A percentile compares a stretch with the other conserved stretches of the same genome.
Evolutionary conservation across 2,113 vertebrate genomes (phyloP).

Genomic region (Lethenteron reissneri): DNA sequence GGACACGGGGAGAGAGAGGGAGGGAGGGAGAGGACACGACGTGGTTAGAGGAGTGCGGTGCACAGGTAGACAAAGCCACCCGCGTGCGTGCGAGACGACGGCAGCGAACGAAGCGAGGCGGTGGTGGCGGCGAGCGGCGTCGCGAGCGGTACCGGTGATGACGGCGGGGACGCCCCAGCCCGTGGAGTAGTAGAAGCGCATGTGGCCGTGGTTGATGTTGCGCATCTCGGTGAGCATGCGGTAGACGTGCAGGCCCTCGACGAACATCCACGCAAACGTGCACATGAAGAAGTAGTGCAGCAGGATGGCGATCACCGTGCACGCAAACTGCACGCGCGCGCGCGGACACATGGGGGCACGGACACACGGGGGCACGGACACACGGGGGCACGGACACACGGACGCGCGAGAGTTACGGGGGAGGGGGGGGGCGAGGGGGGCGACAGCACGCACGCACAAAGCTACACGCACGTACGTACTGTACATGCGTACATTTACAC

Average conservation of each 20-base stretch:
- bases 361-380: background rate
- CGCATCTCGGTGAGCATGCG: slow-evolving; percentile 57
- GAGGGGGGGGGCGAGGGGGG: no score
- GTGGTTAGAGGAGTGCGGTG: background rate
- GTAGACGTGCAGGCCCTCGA: slow-evolving; percentile 68
- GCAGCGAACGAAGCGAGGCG: background rate
- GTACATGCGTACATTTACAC: no score
- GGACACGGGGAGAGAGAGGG: background rate
- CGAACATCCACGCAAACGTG: slow-evolving; percentile 67
- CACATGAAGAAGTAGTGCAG: slow-evolving; percentile 84
- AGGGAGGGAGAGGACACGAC: background rate
- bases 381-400: background rate
- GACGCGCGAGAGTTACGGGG: background rate
- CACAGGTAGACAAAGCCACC: background rate
- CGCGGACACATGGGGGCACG: background rate
- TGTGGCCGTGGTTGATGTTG: slow-evolving; percentile 63
- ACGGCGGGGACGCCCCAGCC: slow-evolving; percentile 84
- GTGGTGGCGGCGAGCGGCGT: slow-evolving; percentile 17
- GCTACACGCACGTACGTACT: no score
- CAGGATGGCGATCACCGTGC: slow-evolving; percentile 73
- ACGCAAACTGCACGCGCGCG: slow-evolving; percentile 40
- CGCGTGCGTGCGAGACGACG: background rate
- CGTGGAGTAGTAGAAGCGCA: slow-evolving; percentile 82
- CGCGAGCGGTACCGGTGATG: slow-evolving; percentile 47
- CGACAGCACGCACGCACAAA: no score